Evolutionary conservation across 2,888 invertebrate species (phyloP).

Genomic region (Tenthredo amoena): DNA sequence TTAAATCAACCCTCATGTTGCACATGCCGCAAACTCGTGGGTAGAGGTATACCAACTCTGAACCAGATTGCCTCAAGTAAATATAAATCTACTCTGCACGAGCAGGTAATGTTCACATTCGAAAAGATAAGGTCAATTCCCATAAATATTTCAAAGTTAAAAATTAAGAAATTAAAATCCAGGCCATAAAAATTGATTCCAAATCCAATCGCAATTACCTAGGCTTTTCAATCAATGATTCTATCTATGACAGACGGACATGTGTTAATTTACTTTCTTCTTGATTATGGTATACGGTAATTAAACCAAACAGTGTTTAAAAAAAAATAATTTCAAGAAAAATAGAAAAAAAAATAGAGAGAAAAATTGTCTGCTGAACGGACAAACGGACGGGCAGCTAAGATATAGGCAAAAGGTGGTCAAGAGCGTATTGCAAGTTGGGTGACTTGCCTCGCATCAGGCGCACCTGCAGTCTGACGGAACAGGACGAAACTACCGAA

Average conservation of each 20-base stretch:
- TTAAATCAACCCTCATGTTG: not conserved
- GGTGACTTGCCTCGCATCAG: constrained; percentile 23
- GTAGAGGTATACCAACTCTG: too few relatives aligned
- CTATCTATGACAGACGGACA: not conserved
- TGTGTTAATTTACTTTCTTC: not conserved
- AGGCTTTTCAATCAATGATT: not conserved
- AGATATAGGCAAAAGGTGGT: constrained; percentile 48
- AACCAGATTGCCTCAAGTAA: too few relatives aligned
- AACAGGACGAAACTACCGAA: not conserved
- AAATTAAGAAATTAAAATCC: not conserved
- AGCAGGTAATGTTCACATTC: too few relatives aligned
- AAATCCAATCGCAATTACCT: not conserved
- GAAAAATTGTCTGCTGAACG: not conserved
- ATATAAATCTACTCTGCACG: too few relatives aligned
- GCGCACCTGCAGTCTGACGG: constrained; percentile 31
- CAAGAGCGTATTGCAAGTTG: constrained; percentile 47
- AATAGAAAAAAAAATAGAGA: not conserved
- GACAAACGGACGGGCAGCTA: constrained; percentile 1
- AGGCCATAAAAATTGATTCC: not conserved
- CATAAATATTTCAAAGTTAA: too few relatives aligned
- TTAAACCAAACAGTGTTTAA: not conserved
- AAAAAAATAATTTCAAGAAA: not conserved
- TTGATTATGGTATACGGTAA: not conserved
- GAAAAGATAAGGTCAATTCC: too few relatives aligned
- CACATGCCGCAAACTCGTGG: too few relatives aligned